Evolutionary conservation across 2,888 invertebrate species (phyloP).

Genomic region (Stenoptilia bipunctidactyla): DNA sequence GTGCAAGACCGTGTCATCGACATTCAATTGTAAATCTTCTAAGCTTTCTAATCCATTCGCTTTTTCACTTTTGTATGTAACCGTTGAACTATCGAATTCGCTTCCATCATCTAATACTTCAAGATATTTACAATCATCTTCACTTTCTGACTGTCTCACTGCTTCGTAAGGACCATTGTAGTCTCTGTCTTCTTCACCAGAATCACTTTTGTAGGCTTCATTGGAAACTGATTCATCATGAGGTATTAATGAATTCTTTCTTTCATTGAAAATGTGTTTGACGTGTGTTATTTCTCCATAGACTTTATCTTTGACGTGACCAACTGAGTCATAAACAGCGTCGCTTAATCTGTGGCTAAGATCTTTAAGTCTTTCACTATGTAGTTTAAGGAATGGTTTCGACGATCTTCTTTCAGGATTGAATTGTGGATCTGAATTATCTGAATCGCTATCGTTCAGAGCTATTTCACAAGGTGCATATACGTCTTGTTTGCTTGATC

Average conservation of each 20-base stretch:
- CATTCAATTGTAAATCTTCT: conserved; percentile 23
- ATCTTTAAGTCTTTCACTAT: conserved; percentile 39
- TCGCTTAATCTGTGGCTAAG: conserved; percentile 36
- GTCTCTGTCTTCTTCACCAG: conserved; percentile 28
- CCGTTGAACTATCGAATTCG: conserved; percentile 28
- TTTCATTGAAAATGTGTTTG: conserved; percentile 31
- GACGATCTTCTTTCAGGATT: conserved; percentile 22
- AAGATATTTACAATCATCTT: conserved; percentile 48
- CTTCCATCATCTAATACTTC: conserved; percentile 58
- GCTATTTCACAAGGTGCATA: conserved; percentile 56
- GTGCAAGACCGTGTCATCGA: conserved; percentile 19
- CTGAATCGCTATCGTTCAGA: conserved; percentile 34
- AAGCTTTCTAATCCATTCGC: conserved; percentile 23
- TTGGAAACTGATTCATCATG: conserved; percentile 23
- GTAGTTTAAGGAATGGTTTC: conserved; percentile 21
- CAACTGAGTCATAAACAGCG: conserved; percentile 46
- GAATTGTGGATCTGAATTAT: conserved; percentile 25
- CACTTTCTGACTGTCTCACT: conserved; percentile 40
- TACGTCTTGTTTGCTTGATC: conserved; percentile 24
- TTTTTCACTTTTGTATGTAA: conserved; percentile 16
- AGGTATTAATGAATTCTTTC: conserved; percentile 29
- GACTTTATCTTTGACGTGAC: conserved; percentile 36
- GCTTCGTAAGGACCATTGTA: conserved; percentile 24
- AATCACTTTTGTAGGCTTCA: conserved; percentile 33
- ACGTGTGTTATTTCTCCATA: conserved; percentile 29